Base-by-base conservation (phyloP, 2,113 vertebrate genomes). In the Clupea harengus region DNA sequence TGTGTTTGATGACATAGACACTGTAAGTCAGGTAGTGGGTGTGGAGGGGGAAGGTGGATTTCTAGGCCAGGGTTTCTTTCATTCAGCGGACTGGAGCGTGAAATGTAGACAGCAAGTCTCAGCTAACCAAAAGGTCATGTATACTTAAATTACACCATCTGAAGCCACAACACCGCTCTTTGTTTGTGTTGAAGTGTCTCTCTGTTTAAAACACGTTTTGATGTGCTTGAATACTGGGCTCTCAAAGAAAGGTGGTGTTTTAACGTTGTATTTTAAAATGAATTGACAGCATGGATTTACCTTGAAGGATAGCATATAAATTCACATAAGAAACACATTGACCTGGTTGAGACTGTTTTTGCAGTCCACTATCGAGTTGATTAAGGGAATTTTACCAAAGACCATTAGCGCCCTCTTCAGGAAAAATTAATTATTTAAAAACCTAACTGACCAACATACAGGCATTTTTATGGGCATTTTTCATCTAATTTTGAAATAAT, bases 91-190 rank as follows among this genome's bases (percentile, higher is more conserved):
- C 28, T 39, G 67, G 28, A 75, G 67, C 67, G 67, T 75, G 67
- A 75, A 75, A 75, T 75, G 67, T 75, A 75, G 67, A 75, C 67
- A 39, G 10, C 67, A 75, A 75, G 67, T 75, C 67, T 75, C 67
- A 32, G 67, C 67, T 75, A 32, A 75, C 28, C 25, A 39, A 75
- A 75, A 75, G 67, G 67, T 75, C 67, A 39, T 32, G 13, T 39
- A 75, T 75, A 39, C 67, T 75, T 75, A 75, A 75, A 75, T 75
- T 75, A 75, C 67, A 75, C 67, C 67, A 75, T 75, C 67, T 32
- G 28, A 75, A 39, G 67, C 67, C 67, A 75, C 67, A 75, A 75
- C 67, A 15, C 11, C 13, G 11, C 28, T 17, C 67, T 75, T 75
- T 75, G 67, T 75, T 75, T 75, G 67, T 75, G 25, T 39, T 75